Base-by-base conservation (phyloP, 1,140 invertebrate species). In the Nilaparvata lugens region DNA sequence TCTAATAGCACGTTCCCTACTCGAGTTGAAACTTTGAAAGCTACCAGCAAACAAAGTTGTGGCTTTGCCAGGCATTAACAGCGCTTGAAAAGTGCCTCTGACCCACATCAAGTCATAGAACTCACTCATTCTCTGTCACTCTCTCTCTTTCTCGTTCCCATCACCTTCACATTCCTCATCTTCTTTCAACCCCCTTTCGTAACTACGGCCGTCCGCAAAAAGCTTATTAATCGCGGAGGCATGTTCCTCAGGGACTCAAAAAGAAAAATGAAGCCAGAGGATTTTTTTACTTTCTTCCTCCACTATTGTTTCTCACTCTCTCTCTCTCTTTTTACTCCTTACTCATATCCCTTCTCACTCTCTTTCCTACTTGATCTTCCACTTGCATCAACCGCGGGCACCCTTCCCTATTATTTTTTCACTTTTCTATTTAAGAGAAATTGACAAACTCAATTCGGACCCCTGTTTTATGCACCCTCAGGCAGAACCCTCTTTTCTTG, bases 341-440 rank as follows among this genome's bases (percentile, higher is more conserved):
- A 35, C 31, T 35, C 31, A 35, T 4, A 28, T 35, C 13, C 7
- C 7, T 35, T 35, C 31, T 9, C 31, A 2, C 31, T 35, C 31
- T 35, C 31, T 35, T 35, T 11, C 31, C 13, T 11, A 35, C 31
- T 35, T 48, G 16, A 48, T 19, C 16, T 19, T 5, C 45, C 45
- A 2, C 45, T 16, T 48, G 7, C 21, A 19, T 23, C 45, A 19
- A 18, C 42, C 42, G 45, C 16, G 16, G 11, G 21, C 45, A 48
- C 45, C 5, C 45, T 23, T 48, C 45, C 16, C 45, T 35, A 48
- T 48, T 48, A 48, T 48, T 48, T 48, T 48, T 48, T 48, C 45
- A 48, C 45, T 48, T 48, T 48, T 48, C 45, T 48, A 48, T 48
- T 48, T 48, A 48, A 48, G 45, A 23, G 21, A 48, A 48, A 48